A percentile compares a stretch with the other conserved stretches of the same genome.
These are phyloP conservation scores for Spatula versicolor DNA, from an alignment of 2,797 vertebrate species.

Conservation along the genomic window DNA sequence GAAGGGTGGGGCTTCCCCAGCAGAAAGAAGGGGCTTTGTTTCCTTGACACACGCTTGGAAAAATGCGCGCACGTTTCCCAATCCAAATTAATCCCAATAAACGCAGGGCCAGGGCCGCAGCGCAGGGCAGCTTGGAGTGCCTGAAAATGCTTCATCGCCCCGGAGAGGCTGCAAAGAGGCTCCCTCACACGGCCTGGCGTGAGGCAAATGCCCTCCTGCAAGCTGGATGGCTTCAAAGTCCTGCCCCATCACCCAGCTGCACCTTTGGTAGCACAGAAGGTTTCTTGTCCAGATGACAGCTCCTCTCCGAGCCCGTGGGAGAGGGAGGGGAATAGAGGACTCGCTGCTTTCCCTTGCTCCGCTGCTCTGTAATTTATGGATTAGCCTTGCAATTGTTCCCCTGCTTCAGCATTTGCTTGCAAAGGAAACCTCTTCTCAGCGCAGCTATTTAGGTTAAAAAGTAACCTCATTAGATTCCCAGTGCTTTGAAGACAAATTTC, in stretches of 20 bases:
- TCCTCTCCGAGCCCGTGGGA: slow-evolving; percentile 35
- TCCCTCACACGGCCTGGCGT: background rate
- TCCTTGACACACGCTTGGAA: slow-evolving; percentile 66
- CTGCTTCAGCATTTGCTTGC: slow-evolving; percentile 54
- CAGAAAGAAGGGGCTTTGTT: slow-evolving; percentile 71
- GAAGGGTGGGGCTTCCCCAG: slow-evolving; percentile 72
- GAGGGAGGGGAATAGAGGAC: slow-evolving; percentile 35
- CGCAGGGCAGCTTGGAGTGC: background rate
- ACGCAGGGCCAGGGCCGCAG: slow-evolving; percentile 20
- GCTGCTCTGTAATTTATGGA: slow-evolving; percentile 64
- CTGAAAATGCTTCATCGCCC: background rate
- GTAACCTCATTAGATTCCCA: slow-evolving; percentile 70
- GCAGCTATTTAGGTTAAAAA: slow-evolving; percentile 70
- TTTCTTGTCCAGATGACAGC: slow-evolving; percentile 47
- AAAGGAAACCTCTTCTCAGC: slow-evolving; percentile 65
- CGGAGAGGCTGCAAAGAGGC: background rate
- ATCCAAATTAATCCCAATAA: slow-evolving; percentile 23
- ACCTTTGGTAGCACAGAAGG: slow-evolving; percentile 59
- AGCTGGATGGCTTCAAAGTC: slow-evolving; percentile 50
- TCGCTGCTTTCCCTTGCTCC: background rate
- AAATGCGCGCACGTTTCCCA: slow-evolving; percentile 46
- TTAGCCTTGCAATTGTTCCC: slow-evolving; percentile 62
- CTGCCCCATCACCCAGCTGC: slow-evolving; percentile 34
- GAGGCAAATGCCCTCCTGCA: background rate
- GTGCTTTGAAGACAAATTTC: slow-evolving; percentile 69